phyloP scores from a whole-genome alignment of 1,140 invertebrate genomes.

The Prorops nasuta region DNA sequence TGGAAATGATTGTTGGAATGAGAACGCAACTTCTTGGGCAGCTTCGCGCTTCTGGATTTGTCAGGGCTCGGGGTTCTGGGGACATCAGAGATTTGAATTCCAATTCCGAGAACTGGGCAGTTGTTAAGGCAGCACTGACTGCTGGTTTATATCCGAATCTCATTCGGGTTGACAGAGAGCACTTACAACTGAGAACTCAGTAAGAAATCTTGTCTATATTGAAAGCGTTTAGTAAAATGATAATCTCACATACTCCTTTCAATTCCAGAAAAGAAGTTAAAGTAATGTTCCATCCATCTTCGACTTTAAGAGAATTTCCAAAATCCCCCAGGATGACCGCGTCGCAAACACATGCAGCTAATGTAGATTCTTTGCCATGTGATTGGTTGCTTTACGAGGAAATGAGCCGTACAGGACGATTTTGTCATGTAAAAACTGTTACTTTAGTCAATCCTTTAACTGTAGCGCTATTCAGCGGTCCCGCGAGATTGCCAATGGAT shows the following conservation, averaged over 20 bases:
- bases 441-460: slow-evolving; percentile 78
- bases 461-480: slow-evolving; percentile 77
- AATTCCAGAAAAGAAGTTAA: slow-evolving; percentile 68
- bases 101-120: slow-evolving; percentile 87
- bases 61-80: slow-evolving; percentile 71
- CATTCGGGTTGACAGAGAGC: slow-evolving; percentile 66
- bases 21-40: slow-evolving; percentile 81
- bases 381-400: slow-evolving; percentile 88
- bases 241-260: not conserved
- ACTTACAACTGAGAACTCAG: slow-evolving; percentile 62
- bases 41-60: slow-evolving; percentile 80
- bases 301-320: slow-evolving; percentile 62
- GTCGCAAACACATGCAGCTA: slow-evolving; percentile 43
- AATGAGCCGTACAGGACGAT: slow-evolving; percentile 66
- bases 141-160: slow-evolving; percentile 88
- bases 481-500: slow-evolving; percentile 65
- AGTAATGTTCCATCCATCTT: slow-evolving; percentile 73
- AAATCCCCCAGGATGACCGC: slow-evolving; percentile 45
- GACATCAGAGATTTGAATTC: slow-evolving; percentile 73
- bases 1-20: slow-evolving; percentile 82
- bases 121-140: slow-evolving; percentile 86
- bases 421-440: slow-evolving; percentile 70
- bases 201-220: slow-evolving; percentile 56
- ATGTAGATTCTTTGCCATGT: slow-evolving; percentile 62
- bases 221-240: not conserved